These are phyloP conservation scores for Chelmon rostratus DNA, from an alignment of 2,797 vertebrate genomes.

Conservation along the genomic window DNA sequence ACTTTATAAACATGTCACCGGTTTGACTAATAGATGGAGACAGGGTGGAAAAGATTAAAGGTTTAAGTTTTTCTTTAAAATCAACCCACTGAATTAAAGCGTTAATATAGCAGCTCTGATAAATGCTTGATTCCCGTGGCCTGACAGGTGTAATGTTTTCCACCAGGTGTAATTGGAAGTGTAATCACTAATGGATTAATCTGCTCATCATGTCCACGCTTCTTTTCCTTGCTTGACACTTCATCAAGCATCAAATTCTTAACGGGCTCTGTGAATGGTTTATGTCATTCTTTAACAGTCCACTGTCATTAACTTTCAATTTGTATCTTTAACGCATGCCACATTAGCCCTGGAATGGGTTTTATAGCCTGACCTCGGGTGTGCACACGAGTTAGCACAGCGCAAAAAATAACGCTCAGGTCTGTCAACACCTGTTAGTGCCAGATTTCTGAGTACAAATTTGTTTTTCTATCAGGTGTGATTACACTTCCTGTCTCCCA, in stretches of 20 bases:
- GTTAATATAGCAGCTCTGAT: conserved; percentile 2
- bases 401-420: conserved; percentile 8
- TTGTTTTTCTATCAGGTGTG: conserved; percentile 45
- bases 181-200: conserved; percentile 25
- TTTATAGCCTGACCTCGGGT: conserved; percentile 23
- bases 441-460: conserved; percentile 16
- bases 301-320: conserved; percentile 37
- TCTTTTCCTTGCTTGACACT: conserved; percentile 6
- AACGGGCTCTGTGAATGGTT: conserved; percentile 31
- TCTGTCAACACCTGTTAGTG: conserved; percentile 8
- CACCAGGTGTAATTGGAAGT: conserved; percentile 16
- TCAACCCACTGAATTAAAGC: conserved; percentile 12
- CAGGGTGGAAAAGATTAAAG: conserved; percentile 41
- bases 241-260: conserved; percentile 30
- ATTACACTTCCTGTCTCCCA: conserved; percentile 38
- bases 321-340: conserved; percentile 28
- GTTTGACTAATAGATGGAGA: conserved; percentile 45
- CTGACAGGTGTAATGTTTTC: conserved; percentile 13
- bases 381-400: conserved; percentile 14
- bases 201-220: conserved; percentile 17
- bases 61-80: conserved; percentile 20
- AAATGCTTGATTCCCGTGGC: neutral
- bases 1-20: conserved; percentile 42
- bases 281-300: conserved; percentile 10
- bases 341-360: conserved; percentile 38